These are phyloP conservation scores for Zosterops borbonicus DNA, from an alignment of 2,113 vertebrate genomes.

Conservation along the genomic window DNA sequence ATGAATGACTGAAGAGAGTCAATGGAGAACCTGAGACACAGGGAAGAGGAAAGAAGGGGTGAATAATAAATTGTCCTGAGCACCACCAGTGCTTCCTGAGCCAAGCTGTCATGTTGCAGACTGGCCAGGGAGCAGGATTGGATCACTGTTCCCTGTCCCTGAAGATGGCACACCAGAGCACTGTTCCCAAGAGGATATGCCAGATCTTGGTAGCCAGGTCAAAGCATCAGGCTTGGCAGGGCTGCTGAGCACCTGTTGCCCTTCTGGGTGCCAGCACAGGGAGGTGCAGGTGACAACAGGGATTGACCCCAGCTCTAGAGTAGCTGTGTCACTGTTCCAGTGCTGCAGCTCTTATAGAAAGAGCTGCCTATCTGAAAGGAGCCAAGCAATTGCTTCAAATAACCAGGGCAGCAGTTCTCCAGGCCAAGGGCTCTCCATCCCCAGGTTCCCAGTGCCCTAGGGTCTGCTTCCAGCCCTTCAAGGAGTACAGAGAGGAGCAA, in stretches of 20 bases:
- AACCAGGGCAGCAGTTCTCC: background rate
- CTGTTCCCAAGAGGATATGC: fast-evolving
- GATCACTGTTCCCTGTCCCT: background rate
- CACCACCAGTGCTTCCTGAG: background rate
- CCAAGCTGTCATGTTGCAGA: background rate
- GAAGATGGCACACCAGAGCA: background rate
- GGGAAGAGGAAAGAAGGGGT: background rate
- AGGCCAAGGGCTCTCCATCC: background rate
- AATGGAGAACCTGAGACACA: background rate
- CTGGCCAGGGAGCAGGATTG: fast-evolving
- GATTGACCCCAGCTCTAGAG: background rate
- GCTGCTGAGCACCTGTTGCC: background rate
- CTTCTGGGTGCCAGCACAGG: background rate
- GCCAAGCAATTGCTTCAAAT: background rate
- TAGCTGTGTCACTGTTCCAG: background rate
- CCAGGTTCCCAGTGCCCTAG: fast-evolving
- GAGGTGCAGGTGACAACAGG: background rate
- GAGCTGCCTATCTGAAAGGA: background rate
- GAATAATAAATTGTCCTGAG: background rate
- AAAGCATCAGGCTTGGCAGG: background rate
- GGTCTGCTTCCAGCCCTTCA: background rate
- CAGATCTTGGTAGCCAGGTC: background rate
- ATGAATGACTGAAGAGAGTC: background rate
- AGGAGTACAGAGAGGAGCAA: background rate
- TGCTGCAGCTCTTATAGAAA: background rate